Conservation (phyloP, 2,797 vertebrate genomes). For the Geotrypetes seraphini region DNA sequence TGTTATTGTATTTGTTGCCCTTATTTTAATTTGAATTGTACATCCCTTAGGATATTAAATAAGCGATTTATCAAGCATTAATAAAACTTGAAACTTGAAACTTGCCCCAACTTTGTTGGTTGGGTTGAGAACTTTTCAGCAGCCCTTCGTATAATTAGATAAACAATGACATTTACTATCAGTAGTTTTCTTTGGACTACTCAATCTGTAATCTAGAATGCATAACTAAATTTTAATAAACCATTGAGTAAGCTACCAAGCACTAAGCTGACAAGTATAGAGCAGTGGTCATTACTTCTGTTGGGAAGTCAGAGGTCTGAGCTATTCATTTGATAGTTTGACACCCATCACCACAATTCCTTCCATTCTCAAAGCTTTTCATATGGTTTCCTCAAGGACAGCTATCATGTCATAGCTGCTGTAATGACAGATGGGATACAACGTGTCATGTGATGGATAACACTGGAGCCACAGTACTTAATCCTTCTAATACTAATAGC, state of each 20-base stretch:
- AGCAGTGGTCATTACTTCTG: constrained; percentile 52
- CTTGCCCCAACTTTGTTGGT: too few relatives aligned
- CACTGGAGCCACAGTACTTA: constrained; percentile 62
- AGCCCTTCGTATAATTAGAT: too few relatives aligned
- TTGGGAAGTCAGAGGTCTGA: constrained; percentile 41
- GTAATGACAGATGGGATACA: constrained; percentile 64
- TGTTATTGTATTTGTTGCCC: too few relatives aligned
- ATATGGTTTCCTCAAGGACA: constrained; percentile 51
- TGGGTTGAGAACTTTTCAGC: too few relatives aligned
- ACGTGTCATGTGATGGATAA: constrained; percentile 69
- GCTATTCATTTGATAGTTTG: constrained; percentile 53
- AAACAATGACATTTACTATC: constrained; percentile 16
- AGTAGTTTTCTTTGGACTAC: constrained; percentile 10
- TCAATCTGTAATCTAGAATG: constrained; percentile 25
- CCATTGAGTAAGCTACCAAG: constrained; percentile 28
- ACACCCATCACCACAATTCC: constrained; percentile 43
- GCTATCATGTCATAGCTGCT: constrained; percentile 45
- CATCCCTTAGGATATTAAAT: too few relatives aligned
- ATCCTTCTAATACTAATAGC: constrained; percentile 76
- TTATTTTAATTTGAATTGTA: too few relatives aligned
- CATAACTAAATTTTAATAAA: constrained; percentile 31
- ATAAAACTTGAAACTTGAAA: too few relatives aligned
- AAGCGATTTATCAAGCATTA: too few relatives aligned
- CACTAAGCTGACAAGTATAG: constrained; percentile 60
- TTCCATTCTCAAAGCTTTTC: constrained; percentile 59